Evolutionary conservation across 2,797 vertebrate genomes (phyloP).

Genomic region (Lutjanus campechanus): DNA sequence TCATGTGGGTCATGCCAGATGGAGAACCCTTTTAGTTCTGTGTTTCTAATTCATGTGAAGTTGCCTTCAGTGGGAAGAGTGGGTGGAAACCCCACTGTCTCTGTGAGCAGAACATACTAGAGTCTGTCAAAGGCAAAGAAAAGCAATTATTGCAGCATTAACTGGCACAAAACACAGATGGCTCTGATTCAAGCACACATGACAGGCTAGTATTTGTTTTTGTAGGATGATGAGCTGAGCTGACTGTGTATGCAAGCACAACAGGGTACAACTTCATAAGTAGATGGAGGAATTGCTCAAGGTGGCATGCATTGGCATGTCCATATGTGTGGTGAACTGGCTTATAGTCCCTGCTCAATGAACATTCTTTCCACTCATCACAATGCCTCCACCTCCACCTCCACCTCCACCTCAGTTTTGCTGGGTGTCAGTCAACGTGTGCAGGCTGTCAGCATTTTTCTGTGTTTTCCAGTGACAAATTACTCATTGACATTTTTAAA

Average conservation of each 20-base stretch:
- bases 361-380: slow-evolving; percentile 11
- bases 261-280: slow-evolving; percentile 25
- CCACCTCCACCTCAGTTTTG: not conserved
- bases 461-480: slow-evolving; percentile 18
- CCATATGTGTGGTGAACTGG: not conserved
- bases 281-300: not conserved
- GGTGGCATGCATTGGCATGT: slow-evolving; percentile 17
- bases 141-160: slow-evolving; percentile 39
- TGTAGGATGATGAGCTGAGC: slow-evolving; percentile 29
- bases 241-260: slow-evolving; percentile 10
- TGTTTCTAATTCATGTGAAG: slow-evolving; percentile 45
- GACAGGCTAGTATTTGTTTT: slow-evolving; percentile 43
- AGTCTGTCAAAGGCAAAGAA: slow-evolving; percentile 49
- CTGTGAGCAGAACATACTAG: slow-evolving; percentile 36
- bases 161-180: slow-evolving; percentile 43
- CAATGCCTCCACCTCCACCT: not conserved
- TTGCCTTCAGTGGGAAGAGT: slow-evolving; percentile 47
- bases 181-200: slow-evolving; percentile 31
- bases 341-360: slow-evolving; percentile 5
- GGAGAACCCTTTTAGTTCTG: slow-evolving; percentile 49
- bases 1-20: slow-evolving; percentile 27
- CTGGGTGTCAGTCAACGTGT: not conserved
- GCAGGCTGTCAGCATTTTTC: not conserved
- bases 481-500: not conserved
- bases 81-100: slow-evolving; percentile 43